Conservation (phyloP, 1,140 invertebrate genomes). For the Copidosoma floridanum region DNA sequence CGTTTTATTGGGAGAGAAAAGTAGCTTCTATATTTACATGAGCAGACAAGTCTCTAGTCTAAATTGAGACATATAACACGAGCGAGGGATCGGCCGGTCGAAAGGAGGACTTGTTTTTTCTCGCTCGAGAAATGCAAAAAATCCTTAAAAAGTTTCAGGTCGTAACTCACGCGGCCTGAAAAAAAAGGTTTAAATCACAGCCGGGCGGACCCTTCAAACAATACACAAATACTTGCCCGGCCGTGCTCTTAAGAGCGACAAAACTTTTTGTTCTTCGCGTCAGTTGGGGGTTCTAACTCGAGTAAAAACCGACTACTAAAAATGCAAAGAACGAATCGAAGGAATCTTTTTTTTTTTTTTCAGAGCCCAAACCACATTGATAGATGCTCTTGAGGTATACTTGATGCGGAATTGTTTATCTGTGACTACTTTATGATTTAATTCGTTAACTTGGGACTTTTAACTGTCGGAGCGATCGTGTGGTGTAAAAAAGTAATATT, state of each 20-base stretch:
- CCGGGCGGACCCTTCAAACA: slow-evolving; percentile 12
- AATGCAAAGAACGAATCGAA: slow-evolving; percentile 6
- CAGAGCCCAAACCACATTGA: too few relatives aligned
- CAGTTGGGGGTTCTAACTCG: slow-evolving; percentile 5
- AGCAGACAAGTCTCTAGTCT: not conserved
- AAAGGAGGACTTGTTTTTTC: not conserved
- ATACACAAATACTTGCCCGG: slow-evolving; percentile 15
- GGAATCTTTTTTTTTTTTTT: slow-evolving; percentile 14
- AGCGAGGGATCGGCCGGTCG: slow-evolving; percentile 2
- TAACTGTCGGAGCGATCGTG: too few relatives aligned
- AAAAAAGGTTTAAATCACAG: slow-evolving; percentile 20
- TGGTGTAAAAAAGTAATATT: too few relatives aligned
- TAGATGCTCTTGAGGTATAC: too few relatives aligned
- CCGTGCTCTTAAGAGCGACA: slow-evolving; percentile 13
- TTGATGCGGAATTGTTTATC: too few relatives aligned
- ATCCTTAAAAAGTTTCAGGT: slow-evolving; percentile 1
- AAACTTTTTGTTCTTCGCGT: slow-evolving; percentile 18
- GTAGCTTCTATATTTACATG: too few relatives aligned
- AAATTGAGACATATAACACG: slow-evolving; percentile 21
- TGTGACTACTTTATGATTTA: too few relatives aligned
- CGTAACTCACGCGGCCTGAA: slow-evolving; percentile 6
- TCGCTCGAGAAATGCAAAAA: slow-evolving; percentile 3
- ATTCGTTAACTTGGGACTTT: too few relatives aligned
- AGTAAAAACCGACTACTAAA: slow-evolving; percentile 14
- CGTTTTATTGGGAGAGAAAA: too few relatives aligned